Conservation (phyloP, 2,888 invertebrate genomes). For the Sarcophaga carnaria region DNA sequence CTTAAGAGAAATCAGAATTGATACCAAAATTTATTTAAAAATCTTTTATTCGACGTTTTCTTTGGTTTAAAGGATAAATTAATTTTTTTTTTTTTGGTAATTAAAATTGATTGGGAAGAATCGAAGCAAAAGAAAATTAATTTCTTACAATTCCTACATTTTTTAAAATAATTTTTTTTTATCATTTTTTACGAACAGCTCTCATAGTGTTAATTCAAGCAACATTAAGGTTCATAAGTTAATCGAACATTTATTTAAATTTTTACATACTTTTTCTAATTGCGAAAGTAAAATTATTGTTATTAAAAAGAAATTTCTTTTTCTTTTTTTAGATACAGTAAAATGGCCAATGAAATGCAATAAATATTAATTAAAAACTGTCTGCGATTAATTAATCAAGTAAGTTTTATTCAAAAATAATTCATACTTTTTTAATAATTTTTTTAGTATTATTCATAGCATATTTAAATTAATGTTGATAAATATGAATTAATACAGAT, state of each 20-base stretch:
- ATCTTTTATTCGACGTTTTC: too few species aligned
- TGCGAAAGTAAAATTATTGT: neutral
- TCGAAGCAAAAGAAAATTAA: too few species aligned
- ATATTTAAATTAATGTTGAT: constrained; percentile 14
- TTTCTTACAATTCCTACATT: neutral
- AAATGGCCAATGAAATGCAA: constrained; percentile 29
- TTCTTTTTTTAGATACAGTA: neutral
- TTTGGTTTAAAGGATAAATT: too few species aligned
- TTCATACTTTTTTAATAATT: neutral
- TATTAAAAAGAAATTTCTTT: constrained; percentile 19
- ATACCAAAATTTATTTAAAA: too few species aligned
- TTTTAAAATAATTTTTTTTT: neutral
- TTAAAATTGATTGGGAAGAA: too few species aligned
- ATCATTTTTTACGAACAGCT: neutral
- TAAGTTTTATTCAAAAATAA: neutral
- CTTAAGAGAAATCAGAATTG: too few species aligned
- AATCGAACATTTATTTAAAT: constrained; percentile 42
- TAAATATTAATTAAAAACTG: constrained; percentile 58
- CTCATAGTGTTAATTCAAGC: constrained; percentile 27
- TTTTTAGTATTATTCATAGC: neutral
- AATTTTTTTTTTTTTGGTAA: too few species aligned
- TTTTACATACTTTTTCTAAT: constrained; percentile 20
- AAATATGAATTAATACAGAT: neutral
- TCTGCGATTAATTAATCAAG: constrained; percentile 44
- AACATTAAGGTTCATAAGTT: constrained; percentile 23